A percentile compares a stretch with the other conserved stretches of the same genome.
phyloP scores from a whole-genome alignment of 2,888 invertebrate species.

The Eupithecia centaureata region DNA sequence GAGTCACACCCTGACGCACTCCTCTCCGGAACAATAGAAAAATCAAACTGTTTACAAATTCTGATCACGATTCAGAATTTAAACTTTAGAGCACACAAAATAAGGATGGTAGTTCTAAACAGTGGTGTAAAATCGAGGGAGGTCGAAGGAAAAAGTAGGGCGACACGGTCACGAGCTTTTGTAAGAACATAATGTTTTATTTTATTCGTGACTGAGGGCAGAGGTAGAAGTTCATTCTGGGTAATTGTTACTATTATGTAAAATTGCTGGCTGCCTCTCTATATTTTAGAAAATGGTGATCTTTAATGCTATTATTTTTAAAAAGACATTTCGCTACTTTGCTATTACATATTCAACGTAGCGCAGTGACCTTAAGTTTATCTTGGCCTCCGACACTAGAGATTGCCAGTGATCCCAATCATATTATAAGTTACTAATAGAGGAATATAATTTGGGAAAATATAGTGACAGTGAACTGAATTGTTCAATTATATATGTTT shows the following conservation, averaged over 20 bases:
- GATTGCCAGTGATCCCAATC: neutral
- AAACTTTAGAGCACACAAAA: conserved; percentile 44
- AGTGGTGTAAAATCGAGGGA: conserved; percentile 43
- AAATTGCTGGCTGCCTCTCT: conserved; percentile 53
- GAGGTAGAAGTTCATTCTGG: conserved; percentile 60
- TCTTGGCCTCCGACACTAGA: neutral
- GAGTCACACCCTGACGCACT: conserved; percentile 49
- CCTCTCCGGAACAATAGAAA: conserved; percentile 46
- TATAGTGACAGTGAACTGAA: too few species aligned
- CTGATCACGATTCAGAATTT: conserved; percentile 40
- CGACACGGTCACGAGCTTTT: conserved; percentile 64
- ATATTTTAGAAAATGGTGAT: conserved; percentile 13
- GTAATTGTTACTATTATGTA: conserved; percentile 64
- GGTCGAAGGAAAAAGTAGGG: conserved; percentile 64
- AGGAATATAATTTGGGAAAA: neutral
- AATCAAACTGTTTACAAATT: conserved; percentile 45
- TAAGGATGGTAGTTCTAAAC: conserved; percentile 46
- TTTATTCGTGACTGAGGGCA: conserved; percentile 63
- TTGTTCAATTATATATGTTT: too few species aligned
- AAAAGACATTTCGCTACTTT: neutral
- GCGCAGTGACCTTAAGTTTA: neutral
- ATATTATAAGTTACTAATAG: neutral
- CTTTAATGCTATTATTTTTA: conserved; percentile 5
- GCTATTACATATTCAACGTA: neutral
- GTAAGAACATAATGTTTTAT: conserved; percentile 51